Evolutionary conservation across 2,888 invertebrate genomes (phyloP).

Genomic region (Parascotia fuliginaria): DNA sequence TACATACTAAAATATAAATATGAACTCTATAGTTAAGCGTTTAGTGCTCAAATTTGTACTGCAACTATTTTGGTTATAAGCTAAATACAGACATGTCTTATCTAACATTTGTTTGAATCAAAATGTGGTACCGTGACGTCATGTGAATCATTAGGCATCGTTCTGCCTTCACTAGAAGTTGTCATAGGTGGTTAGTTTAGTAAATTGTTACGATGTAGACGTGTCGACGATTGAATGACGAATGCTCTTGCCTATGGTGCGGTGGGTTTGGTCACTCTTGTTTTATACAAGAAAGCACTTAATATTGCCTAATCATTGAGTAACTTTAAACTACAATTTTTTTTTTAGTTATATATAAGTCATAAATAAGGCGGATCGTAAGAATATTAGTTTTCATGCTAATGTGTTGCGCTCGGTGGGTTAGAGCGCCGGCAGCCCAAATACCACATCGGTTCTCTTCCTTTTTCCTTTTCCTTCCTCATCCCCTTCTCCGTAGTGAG

Average conservation of each 20-base stretch:
- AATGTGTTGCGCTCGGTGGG: no score
- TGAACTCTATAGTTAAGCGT: no score
- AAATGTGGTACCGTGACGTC: conserved; percentile 8
- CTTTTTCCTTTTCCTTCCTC: no score
- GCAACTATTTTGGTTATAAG: background rate
- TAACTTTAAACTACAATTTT: no score
- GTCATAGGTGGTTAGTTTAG: conserved; percentile 27
- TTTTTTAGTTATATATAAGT: no score
- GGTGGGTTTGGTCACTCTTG: conserved; percentile 17
- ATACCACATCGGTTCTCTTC: no score
- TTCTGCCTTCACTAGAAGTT: conserved; percentile 22
- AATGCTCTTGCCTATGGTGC: conserved; percentile 9
- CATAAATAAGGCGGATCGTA: no score
- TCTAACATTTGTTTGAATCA: conserved; percentile 34
- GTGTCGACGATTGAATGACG: conserved; percentile 4
- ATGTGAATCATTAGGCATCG: conserved; percentile 18
- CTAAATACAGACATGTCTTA: background rate
- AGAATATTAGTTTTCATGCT: no score
- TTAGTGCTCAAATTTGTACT: no score
- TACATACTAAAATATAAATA: no score
- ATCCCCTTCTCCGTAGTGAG: no score
- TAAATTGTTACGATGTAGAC: conserved; percentile 16
- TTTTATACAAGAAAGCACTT: conserved; percentile 31
- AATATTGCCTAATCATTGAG: background rate
- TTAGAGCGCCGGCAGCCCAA: no score